A percentile compares a stretch with the other conserved stretches of the same genome.
Conservation (phyloP, 2,113 vertebrate species). For the Thunnus thynnus region DNA sequence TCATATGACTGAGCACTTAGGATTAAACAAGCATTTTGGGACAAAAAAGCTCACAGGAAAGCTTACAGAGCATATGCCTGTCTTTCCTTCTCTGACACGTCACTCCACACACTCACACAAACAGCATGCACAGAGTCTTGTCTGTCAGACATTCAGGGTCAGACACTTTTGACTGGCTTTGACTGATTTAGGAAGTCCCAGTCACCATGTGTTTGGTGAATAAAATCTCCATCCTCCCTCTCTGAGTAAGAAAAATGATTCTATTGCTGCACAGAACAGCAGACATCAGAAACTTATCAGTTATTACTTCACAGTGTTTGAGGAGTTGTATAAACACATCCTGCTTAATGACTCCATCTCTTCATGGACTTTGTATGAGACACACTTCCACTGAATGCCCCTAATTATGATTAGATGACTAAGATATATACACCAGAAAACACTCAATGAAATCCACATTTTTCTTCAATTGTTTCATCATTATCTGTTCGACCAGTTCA, state of each 20-base stretch:
- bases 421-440: neutral
- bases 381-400: neutral
- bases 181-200: constrained; percentile 30
- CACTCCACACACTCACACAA: neutral
- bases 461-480: constrained; percentile 15
- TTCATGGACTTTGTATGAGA: neutral
- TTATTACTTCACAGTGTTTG: neutral
- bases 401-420: neutral
- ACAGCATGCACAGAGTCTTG: neutral
- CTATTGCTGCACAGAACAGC: constrained; percentile 2
- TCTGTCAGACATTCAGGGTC: neutral
- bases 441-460: constrained; percentile 9
- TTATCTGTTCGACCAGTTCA: neutral
- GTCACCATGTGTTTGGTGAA: constrained; percentile 17
- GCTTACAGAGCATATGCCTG: neutral
- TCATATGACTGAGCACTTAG: constrained; percentile 42
- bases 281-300: constrained; percentile 8
- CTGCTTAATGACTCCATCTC: constrained; percentile 15
- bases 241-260: constrained; percentile 1
- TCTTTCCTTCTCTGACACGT: constrained; percentile 18
- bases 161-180: constrained; percentile 1
- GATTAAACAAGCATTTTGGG: constrained; percentile 55
- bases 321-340: neutral
- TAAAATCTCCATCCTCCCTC: constrained; percentile 13
- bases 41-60: constrained; percentile 27